Base-by-base conservation (phyloP, 2,797 vertebrate species). In the Tamandua tetradactyla region DNA sequence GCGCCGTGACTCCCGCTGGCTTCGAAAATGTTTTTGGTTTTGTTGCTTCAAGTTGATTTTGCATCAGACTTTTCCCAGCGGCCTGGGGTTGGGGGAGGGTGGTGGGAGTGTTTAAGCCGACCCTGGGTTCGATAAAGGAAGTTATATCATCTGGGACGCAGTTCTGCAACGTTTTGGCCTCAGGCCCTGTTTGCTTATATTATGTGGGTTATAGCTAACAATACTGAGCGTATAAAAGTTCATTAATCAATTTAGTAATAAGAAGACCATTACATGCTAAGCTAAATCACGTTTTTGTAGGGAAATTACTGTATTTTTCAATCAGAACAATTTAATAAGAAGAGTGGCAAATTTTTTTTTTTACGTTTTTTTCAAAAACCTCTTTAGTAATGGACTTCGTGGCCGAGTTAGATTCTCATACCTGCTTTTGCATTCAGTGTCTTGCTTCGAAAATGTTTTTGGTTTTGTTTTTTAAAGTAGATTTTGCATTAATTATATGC, bases 1-100 rank as follows among this genome's bases (percentile, higher is more conserved):
- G 0, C 25, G 4, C 1, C 0, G 5, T n/a, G n/a, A n/a, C n/a
- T n/a, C n/a, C n/a, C n/a, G 42, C 40, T 25, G 32, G 1, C 0
- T 15, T 49, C 30, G 23, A 44, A 61, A 30, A 27, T 23, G 7
- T n/a, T n/a, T n/a, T n/a, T 23, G 71, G 78, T 52, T 57, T 20
- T 30, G 69, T 85, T 57, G 47, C 27, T 32, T 23, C 12, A 32
- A 68, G 47, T 9, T 18, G 35, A 12, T n/a, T n/a, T n/a, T n/a
- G n/a, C n/a, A n/a, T n/a, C n/a, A n/a, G n/a, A n/a, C n/a, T n/a
- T n/a, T n/a, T n/a, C n/a, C n/a, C n/a, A n/a, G n/a, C n/a, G n/a
- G n/a, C n/a, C n/a, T n/a, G n/a, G n/a, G n/a, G n/a, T n/a, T n/a
- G n/a, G n/a, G n/a, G n/a, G n/a, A n/a, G n/a, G n/a, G n/a, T n/a